Base-by-base conservation (phyloP, 2,888 invertebrate genomes). In the Archips crataeganus region DNA sequence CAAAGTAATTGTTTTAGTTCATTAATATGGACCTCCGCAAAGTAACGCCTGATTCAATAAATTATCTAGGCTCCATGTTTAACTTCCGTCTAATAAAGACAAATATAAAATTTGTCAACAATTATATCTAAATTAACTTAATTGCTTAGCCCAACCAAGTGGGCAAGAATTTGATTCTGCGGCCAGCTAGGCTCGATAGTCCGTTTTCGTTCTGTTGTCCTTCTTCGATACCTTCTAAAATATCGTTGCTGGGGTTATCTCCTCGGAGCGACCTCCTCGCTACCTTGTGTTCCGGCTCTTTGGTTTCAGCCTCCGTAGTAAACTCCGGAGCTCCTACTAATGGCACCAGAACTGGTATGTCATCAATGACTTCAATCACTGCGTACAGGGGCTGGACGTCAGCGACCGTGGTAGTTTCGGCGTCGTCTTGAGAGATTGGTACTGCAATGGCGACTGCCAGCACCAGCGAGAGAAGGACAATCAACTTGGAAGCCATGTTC, bases 111-210 rank as follows among this genome's bases (percentile, higher is more conserved):
- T 62, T 5, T 5, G 23, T 54, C 15, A 15, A 10, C 54, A 36
- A 39, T 39, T 51, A 23, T 57, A n/a, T 13, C 2, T 62, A 49
- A 13, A 32, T 36, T 69, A 60, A 47, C 23, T 87, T 87, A 91
- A 11, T 45, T 66, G 8, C 54, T 49, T 54, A 54, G 23, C 94
- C 94, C 57, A 87, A 83, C 91, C 91, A 94, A 8, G 93, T 86
- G 2, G 94, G 94, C 10, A 94, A 83, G 74, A 92, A 90, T 80
- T 91, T 94, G 60, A 94, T 94, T 81, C 91, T 91, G 73, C 94
- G 86, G 6, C 91, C 91, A 59, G 84, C 91, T 0, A 93, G 73
- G 74, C 87, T 86, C 0, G 87, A 81, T 9, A 89, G 75, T 2
- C 87, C 87, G 57, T 86, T 86, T 54, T 91, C 91, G 61, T 85